Evolutionary conservation across 2,113 vertebrate species (phyloP).

Genomic region (Vanacampus margaritifer): DNA sequence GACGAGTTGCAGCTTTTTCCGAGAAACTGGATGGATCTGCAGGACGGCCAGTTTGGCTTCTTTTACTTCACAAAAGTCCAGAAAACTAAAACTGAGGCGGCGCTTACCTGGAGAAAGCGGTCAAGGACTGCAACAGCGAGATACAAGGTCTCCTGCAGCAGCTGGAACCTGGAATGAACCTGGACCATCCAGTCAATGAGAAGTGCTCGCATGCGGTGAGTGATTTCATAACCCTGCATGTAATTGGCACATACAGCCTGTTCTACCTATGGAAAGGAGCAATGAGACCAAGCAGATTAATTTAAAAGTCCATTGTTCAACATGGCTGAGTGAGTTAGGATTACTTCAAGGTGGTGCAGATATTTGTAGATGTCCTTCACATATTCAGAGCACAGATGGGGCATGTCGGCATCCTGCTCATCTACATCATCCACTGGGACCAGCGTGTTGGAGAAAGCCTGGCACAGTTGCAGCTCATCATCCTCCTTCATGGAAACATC

Average conservation of each 20-base stretch:
- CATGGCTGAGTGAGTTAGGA: accelerated
- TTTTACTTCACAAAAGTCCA: not conserved
- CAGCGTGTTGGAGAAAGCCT: conserved; percentile 85
- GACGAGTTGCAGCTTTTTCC: conserved; percentile 86
- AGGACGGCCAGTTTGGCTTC: not conserved
- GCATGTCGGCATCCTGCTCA: conserved; percentile 75
- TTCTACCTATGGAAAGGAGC: conserved; percentile 67
- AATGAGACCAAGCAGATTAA: not conserved
- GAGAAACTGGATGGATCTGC: conserved; percentile 80
- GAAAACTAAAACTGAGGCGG: accelerated
- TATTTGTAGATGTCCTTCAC: conserved; percentile 92
- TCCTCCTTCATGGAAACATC: conserved; percentile 81
- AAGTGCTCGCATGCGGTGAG: conserved; percentile 84
- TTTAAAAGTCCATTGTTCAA: not conserved
- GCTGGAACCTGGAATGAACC: conserved; percentile 88
- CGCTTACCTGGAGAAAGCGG: conserved; percentile 84
- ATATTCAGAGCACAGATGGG: conserved; percentile 87
- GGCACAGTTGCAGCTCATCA: conserved; percentile 75
- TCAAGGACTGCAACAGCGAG: conserved; percentile 88
- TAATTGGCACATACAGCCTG: conserved; percentile 77
- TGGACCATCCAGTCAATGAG: conserved; percentile 96
- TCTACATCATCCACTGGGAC: conserved; percentile 85
- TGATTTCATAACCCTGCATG: conserved; percentile 81
- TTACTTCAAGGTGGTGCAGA: conserved; percentile 82
- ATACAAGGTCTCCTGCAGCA: conserved; percentile 92